These are phyloP conservation scores for Fissipunctia ypsillon DNA, from an alignment of 2,888 invertebrate genomes.

Conservation along the genomic window DNA sequence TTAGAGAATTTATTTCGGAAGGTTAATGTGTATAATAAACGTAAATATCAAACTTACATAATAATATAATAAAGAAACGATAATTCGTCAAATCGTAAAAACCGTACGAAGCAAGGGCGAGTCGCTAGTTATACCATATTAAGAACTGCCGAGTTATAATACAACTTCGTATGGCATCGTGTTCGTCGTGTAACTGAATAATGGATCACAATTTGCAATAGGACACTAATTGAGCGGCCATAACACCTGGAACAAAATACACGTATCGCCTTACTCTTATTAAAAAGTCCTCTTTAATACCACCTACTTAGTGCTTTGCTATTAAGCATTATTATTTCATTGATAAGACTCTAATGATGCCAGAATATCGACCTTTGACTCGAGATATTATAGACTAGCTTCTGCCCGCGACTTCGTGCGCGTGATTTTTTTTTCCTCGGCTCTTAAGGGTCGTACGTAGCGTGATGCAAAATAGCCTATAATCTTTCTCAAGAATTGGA, in stretches of 20 bases:
- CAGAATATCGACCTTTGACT: slow-evolving; percentile 27
- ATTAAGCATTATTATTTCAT: slow-evolving; percentile 36
- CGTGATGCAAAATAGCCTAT: neutral
- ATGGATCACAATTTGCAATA: slow-evolving; percentile 66
- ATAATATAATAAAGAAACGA: neutral
- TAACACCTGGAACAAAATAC: slow-evolving; percentile 67
- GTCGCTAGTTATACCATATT: slow-evolving; percentile 31
- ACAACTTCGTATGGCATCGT: slow-evolving; percentile 57
- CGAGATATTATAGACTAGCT: slow-evolving; percentile 35
- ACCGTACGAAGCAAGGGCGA: neutral
- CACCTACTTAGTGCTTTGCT: slow-evolving; percentile 57
- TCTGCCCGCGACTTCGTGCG: too few species aligned
- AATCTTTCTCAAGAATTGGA: too few species aligned
- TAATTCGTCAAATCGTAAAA: neutral
- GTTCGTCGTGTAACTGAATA: slow-evolving; percentile 65
- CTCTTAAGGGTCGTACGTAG: neutral
- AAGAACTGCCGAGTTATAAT: slow-evolving; percentile 56
- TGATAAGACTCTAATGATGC: slow-evolving; percentile 32
- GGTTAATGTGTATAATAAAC: neutral
- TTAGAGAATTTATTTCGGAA: neutral
- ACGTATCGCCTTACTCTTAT: slow-evolving; percentile 63
- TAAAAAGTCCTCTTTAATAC: slow-evolving; percentile 47
- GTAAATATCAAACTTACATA: too few species aligned
- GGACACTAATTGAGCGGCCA: slow-evolving; percentile 64
- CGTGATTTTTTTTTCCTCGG: neutral